Base-by-base conservation (phyloP, 2,113 vertebrate genomes). In the Embiotoca jacksoni region DNA sequence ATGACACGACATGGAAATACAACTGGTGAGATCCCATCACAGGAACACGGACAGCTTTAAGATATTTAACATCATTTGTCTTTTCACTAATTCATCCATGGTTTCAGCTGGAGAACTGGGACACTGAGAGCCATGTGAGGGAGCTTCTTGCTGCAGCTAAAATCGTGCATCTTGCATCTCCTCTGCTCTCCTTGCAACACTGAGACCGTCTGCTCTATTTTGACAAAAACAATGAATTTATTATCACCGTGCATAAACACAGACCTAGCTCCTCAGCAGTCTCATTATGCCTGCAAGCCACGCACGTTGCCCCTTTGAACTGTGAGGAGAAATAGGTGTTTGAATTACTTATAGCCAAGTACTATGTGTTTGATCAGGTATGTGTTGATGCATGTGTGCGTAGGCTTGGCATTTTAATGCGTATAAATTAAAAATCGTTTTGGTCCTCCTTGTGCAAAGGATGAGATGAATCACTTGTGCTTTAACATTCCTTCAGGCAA, bases 171-270 rank as follows among this genome's bases (percentile, higher is more conserved):
- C 79, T 82, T 90, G 81, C 73, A 85, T 84, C 77, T 81, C 56
- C 60, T 83, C 67, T n/a, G 55, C 56, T 80, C 78, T 72, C 65
- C 59, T 73, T 62, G 32, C 71, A 82, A 83, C 73, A 47, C 78
- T 7, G 76, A 83, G 55, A 82, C 63, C 4, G 78, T 84, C 85
- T 86, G 84, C 83, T 91, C 83, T 84, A 88, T 71, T 89, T 85
- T 81, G 78, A 86, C 84, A 90, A 90, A 86, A 82, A 90, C 65
- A 85, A 89, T 88, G 66, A 84, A 91, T 92, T 89, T 84, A 86
- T 91, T 52, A 90, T 85, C 68, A 84, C 67, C 53, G 7, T 6
- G 8, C 75, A 89, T 31, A 71, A 80, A 83, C 74, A 85, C 77
- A 81, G 62, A 72, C 64, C 7, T 69, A 53, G 75, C 68, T 54